Percentiles rank a stretch among this genome's conserved stretches.
phyloP scores from a whole-genome alignment of 2,888 invertebrate genomes.

The Scotopteryx bipunctaria region DNA sequence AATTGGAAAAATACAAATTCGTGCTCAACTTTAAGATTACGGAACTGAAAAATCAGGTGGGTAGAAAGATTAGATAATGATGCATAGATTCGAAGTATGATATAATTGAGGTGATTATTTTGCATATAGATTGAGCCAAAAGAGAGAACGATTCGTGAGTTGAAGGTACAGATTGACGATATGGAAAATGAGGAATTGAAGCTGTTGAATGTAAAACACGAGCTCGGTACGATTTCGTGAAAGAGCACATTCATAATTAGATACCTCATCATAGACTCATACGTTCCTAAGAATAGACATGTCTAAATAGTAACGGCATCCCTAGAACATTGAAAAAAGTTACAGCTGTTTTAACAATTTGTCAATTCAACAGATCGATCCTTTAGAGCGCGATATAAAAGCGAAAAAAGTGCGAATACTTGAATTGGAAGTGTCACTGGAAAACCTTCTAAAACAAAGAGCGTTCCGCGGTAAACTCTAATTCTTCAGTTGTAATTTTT shows the following conservation, averaged over 20 bases:
- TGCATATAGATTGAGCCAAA: slow-evolving; percentile 90
- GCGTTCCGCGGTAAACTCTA: slow-evolving; percentile 78
- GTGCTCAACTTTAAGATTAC: slow-evolving; percentile 95
- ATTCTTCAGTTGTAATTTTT: slow-evolving; percentile 80
- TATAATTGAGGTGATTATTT: slow-evolving; percentile 12
- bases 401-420: slow-evolving; percentile 91
- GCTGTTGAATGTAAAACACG: slow-evolving; percentile 79
- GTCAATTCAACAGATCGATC: slow-evolving; percentile 86
- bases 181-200: slow-evolving; percentile 93
- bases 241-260: slow-evolving; percentile 18
- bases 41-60: slow-evolving; percentile 89
- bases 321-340: slow-evolving; percentile 56
- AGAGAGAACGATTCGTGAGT: slow-evolving; percentile 90
- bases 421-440: slow-evolving; percentile 92
- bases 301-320: neutral
- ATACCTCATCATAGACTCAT: slow-evolving; percentile 21
- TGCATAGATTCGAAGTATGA: neutral
- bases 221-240: slow-evolving; percentile 64
- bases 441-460: slow-evolving; percentile 90
- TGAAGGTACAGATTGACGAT: slow-evolving; percentile 90
- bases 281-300: neutral
- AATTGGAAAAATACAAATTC: slow-evolving; percentile 95
- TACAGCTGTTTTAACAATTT: slow-evolving; percentile 64
- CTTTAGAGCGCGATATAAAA: slow-evolving; percentile 92
- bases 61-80: slow-evolving; percentile 31